Conservation (phyloP, 2,888 invertebrate species). For the Aspidapion aeneum region DNA sequence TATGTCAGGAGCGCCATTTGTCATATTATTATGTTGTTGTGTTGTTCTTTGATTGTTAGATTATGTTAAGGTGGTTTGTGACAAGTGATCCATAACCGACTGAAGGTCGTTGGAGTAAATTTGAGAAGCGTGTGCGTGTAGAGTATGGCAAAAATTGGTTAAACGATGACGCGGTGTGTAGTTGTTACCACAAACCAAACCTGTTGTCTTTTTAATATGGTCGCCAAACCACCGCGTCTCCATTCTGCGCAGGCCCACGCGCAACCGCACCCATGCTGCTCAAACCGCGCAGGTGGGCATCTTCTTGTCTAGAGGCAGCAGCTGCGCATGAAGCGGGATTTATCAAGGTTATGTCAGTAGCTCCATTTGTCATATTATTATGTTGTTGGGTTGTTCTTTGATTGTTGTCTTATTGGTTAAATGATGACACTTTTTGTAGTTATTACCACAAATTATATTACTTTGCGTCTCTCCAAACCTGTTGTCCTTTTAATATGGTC, state of each 20-base stretch:
- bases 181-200: constrained; percentile 80
- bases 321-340: constrained; percentile 60
- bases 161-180: constrained; percentile 80
- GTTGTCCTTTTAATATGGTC: constrained; percentile 73
- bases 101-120: constrained; percentile 62
- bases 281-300: constrained; percentile 47
- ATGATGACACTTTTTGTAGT: too few species aligned
- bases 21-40: too few species aligned
- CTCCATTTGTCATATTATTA: constrained; percentile 49
- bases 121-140: constrained; percentile 60
- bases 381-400: constrained; percentile 43
- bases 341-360: constrained; percentile 49
- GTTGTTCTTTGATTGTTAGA: constrained; percentile 33
- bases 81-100: constrained; percentile 73
- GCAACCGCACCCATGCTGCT: constrained; percentile 45
- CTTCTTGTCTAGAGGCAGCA: constrained; percentile 57
- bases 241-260: constrained; percentile 59
- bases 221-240: constrained; percentile 70
- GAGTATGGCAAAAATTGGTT: too few species aligned
- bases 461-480: too few species aligned
- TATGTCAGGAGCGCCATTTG: constrained; percentile 48
- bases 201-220: constrained; percentile 74
- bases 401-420: too few species aligned
- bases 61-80: constrained; percentile 56
- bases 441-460: too few species aligned